Evolutionary conservation across 2,888 invertebrate genomes (phyloP), one percentile per base, ranked within the genome.

Genomic region (Crioceris asparagi): DNA sequence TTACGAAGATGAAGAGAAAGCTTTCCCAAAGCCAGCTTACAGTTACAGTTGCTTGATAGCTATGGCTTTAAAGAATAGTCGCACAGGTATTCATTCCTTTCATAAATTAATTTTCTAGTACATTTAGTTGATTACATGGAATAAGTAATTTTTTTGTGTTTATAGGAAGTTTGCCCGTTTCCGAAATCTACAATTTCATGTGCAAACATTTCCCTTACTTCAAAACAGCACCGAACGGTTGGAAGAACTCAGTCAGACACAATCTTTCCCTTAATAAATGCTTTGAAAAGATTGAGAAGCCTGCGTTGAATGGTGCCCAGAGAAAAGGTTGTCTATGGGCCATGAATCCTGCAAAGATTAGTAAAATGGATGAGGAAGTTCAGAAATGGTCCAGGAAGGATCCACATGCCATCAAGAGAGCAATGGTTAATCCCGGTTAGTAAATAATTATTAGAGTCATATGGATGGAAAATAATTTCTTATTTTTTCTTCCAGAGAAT

Each of bases 171-270:
- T 67, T 97, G 54, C 96, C 96, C 3, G 97, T 97, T 21, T 93
- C 93, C 8, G 97, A 97, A 69, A 97, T 97, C 52, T 97, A 97
- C 66, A 92, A 88, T 62, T 97, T 97, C 60, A 94, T 97, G 86
- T 96, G 92, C 85, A 88, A 92, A 65, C 93, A 97, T 64, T 97
- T 97, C 61, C 97, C 97, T 0, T 97, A 94, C 64, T 97, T 97
- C 64, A 93, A 93, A 68, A 94, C 92, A 1, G 97, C 97, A 7
- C 96, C 94, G 15, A 90, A 85, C 60, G 96, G 96, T 11, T 97
- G 97, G 97, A 97, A 97, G 68, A 97, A 97, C 63, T 96, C 96
- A 3, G 96, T 97, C 1, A 74, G 97, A 49, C 97, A 97, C 63
- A 97, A 97, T 69, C 71, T 97, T 50, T 94, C 93, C 49, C 66